These are phyloP conservation scores for Chelonus insularis DNA, from an alignment of 1,140 invertebrate genomes.

Conservation along the genomic window DNA sequence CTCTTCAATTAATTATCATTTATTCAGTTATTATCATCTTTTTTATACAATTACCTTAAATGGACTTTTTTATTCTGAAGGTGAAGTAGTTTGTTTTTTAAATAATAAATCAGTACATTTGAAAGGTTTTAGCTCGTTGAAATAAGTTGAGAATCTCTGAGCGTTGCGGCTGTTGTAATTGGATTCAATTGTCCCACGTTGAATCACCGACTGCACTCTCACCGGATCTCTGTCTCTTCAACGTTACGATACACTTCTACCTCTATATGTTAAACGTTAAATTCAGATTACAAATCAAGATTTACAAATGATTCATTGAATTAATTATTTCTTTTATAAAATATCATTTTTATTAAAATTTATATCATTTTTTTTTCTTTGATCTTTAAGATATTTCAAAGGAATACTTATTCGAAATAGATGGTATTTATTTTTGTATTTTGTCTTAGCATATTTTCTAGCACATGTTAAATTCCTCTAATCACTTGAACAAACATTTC, in stretches of 20 bases:
- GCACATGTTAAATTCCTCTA: too few species aligned
- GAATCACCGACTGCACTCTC: slow-evolving; percentile 57
- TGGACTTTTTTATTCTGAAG: too few species aligned
- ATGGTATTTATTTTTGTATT: too few species aligned
- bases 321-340: neutral
- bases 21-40: slow-evolving; percentile 11
- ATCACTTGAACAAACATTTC: too few species aligned
- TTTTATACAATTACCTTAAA: too few species aligned
- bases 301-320: neutral
- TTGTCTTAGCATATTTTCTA: too few species aligned
- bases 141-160: slow-evolving; percentile 42
- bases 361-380: too few species aligned
- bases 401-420: too few species aligned
- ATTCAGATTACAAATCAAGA: too few species aligned
- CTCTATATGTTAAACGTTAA: neutral
- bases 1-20: slow-evolving; percentile 23
- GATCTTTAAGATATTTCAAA: too few species aligned
- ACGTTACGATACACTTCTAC: slow-evolving; percentile 1
- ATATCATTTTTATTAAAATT: neutral
- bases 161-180: slow-evolving; percentile 55
- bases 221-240: slow-evolving; percentile 6
- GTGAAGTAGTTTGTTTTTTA: too few species aligned
- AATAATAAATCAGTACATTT: too few species aligned
- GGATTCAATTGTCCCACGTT: slow-evolving; percentile 61
- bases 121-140: neutral